Evolutionary conservation across 2,113 vertebrate genomes (phyloP), one percentile per base, ranked within the genome.

Genomic region (Pterophyllum scalare): DNA sequence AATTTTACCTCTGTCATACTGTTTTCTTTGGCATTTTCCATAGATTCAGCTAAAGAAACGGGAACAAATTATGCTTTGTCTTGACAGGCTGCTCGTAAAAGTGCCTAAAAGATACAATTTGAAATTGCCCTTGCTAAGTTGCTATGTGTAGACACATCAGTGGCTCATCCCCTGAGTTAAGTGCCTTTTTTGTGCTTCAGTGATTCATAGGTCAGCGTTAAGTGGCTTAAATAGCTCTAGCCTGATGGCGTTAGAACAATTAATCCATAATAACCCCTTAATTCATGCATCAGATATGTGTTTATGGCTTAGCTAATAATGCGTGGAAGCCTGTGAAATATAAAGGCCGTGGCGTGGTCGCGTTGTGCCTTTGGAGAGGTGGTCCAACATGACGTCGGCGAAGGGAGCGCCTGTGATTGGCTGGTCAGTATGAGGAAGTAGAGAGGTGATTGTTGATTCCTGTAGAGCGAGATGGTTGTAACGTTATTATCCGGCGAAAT

Each of bases 391-490:
- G 85, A 90, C 88, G 60, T 89, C 67, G 9, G 2, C 2, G 17
- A 22, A 10, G 1, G 14, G 26, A 0, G 26, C 4, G 31, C 3
- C 28, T 40, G 43, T 78, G 86, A 92, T 93, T 92, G 90, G 92
- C 43, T 72, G 28, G 3, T 3, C 1, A 2, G 78, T 22, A 70
- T 54, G 65, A 60, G 92, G 92, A 94, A 93, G 85, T 19, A 59
- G 43, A 59, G 77, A 59, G 62, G 77, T 70, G 88, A 87, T 40
- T 77, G 89, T 91, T 94, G 89, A 92, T 52, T 43, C 5, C 12
- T 3, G 31, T n/a, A 3, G 49, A 62, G 80, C 70, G 80, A 87
- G 35, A 80, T 79, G 79, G 70, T 38, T 85, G 79, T 40, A 82
- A 59, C 46, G 26, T 19, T 19, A n/a, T 72, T 62, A 33, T 67